These are phyloP conservation scores for Sebastes oblongus DNA, from an alignment of 2,797 vertebrate species.

Conservation along the genomic window DNA sequence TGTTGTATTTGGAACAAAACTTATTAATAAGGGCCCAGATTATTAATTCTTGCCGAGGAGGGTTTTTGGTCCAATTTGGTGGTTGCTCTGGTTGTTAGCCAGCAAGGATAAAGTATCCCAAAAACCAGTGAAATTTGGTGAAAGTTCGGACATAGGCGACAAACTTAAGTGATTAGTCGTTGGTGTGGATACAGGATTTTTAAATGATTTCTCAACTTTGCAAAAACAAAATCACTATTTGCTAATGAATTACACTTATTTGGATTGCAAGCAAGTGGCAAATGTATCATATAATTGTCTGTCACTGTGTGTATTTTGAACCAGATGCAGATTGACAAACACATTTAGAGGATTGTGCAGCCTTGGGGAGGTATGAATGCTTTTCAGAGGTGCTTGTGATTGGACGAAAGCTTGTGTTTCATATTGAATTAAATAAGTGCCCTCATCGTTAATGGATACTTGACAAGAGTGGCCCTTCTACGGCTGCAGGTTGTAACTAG, in stretches of 20 bases:
- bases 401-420: not conserved
- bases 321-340: not conserved
- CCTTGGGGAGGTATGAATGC: not conserved
- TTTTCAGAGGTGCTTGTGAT: not conserved
- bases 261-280: not conserved
- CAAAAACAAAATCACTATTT: not conserved
- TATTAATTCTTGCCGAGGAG: slow-evolving; percentile 8
- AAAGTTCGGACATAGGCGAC: slow-evolving; percentile 11
- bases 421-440: not conserved
- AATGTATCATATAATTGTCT: not conserved
- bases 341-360: not conserved
- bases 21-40: slow-evolving; percentile 41
- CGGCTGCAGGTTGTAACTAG: slow-evolving; percentile 16
- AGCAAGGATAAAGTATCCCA: slow-evolving; percentile 1
- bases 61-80: slow-evolving; percentile 10
- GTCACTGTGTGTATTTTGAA: not conserved
- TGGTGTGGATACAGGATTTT: not conserved
- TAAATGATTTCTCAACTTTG: not conserved
- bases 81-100: slow-evolving; percentile 34
- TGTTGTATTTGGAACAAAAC: slow-evolving; percentile 17
- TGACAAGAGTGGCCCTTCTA: not conserved
- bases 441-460: slow-evolving; percentile 9
- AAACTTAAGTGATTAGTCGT: slow-evolving; percentile 3
- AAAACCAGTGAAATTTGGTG: not conserved
- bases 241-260: not conserved